Evolutionary conservation across 2,888 invertebrate species (phyloP).

Genomic region (Apoda limacodes): DNA sequence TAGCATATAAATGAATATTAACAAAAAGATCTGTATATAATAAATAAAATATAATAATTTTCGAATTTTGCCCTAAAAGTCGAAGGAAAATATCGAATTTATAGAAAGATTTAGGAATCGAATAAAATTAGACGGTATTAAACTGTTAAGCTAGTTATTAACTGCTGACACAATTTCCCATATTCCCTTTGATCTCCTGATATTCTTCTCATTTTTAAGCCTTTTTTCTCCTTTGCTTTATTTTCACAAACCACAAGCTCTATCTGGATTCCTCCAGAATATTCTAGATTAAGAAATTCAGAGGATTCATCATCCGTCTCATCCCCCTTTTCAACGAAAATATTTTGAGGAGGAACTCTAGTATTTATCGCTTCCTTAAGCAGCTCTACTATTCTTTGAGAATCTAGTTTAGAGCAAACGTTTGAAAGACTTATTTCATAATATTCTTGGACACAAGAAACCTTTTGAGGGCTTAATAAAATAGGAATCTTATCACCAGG

Average conservation of each 20-base stretch:
- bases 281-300: slow-evolving; percentile 75
- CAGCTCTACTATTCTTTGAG: slow-evolving; percentile 82
- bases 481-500: slow-evolving; percentile 50
- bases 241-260: slow-evolving; percentile 85
- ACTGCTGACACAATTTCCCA: slow-evolving; percentile 87
- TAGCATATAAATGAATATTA: too few relatives aligned
- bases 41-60: too few relatives aligned
- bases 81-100: too few relatives aligned
- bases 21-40: too few relatives aligned
- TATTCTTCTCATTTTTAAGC: slow-evolving; percentile 86
- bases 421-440: slow-evolving; percentile 84
- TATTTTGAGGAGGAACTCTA: slow-evolving; percentile 76
- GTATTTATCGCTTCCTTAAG: slow-evolving; percentile 84
- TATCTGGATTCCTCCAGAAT: slow-evolving; percentile 87
- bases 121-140: too few relatives aligned
- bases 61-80: too few relatives aligned
- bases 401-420: slow-evolving; percentile 82
- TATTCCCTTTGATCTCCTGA: slow-evolving; percentile 91
- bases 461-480: slow-evolving; percentile 48
- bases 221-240: slow-evolving; percentile 78
- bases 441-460: slow-evolving; percentile 51
- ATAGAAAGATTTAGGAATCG: too few relatives aligned
- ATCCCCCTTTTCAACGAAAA: slow-evolving; percentile 58
- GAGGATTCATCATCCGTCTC: slow-evolving; percentile 40
- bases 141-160: slow-evolving; percentile 88